Percentiles rank a stretch among this genome's conserved stretches.
These are phyloP conservation scores for Catagonus wagneri DNA, from an alignment of 2,113 vertebrate genomes.

Conservation along the genomic window DNA sequence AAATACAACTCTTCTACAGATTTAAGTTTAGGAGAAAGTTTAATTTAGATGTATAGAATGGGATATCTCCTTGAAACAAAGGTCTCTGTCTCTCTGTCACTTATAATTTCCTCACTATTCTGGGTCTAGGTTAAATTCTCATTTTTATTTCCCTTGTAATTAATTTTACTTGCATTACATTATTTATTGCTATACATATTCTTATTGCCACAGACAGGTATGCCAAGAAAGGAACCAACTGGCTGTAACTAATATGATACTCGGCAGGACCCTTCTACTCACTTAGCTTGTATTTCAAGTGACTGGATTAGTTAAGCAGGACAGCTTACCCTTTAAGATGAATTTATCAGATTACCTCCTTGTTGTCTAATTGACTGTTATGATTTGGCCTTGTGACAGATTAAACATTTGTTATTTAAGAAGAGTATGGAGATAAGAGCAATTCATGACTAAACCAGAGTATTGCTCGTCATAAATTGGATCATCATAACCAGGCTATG, in stretches of 20 bases:
- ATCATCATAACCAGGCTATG: neutral
- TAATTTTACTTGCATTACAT: conserved; percentile 20
- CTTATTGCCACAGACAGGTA: neutral
- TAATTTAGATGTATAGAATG: neutral
- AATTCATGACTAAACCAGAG: conserved; percentile 28
- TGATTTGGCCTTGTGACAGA: neutral
- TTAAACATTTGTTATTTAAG: neutral
- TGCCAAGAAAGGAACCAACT: neutral
- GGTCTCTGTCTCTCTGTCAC: neutral
- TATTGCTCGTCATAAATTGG: neutral
- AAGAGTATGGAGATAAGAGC: conserved; percentile 20
- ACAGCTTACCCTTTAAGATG: neutral
- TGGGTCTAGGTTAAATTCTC: neutral
- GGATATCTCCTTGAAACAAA: neutral
- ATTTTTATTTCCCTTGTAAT: neutral
- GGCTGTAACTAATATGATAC: neutral
- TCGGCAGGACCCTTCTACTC: neutral
- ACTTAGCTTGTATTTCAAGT: neutral
- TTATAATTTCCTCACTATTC: neutral
- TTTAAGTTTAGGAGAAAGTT: conserved; percentile 41
- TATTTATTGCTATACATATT: neutral
- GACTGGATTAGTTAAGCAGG: neutral
- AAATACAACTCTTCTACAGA: neutral
- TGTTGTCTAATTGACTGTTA: neutral
- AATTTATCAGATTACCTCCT: neutral